phyloP scores from a whole-genome alignment of 2,888 invertebrate genomes.

The Asteroscopus sphinx region DNA sequence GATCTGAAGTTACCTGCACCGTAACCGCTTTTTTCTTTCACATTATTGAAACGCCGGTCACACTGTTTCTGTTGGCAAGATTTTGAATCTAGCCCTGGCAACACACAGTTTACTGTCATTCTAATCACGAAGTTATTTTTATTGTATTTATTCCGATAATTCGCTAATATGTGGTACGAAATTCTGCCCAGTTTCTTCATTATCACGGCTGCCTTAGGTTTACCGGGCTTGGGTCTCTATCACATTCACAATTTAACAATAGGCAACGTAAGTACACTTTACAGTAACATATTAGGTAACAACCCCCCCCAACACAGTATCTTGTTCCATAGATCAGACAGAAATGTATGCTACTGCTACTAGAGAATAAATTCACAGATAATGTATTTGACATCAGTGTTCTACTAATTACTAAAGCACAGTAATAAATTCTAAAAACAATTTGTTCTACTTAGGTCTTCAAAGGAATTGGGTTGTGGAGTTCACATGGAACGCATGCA shows the following conservation, averaged over 20 bases:
- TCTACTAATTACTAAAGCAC: no score
- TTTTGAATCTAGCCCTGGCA: slow-evolving; percentile 61
- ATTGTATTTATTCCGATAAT: slow-evolving; percentile 49
- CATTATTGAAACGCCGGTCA: slow-evolving; percentile 34
- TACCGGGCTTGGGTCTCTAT: slow-evolving; percentile 91
- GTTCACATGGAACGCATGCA: no score
- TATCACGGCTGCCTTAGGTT: slow-evolving; percentile 89
- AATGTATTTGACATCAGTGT: no score
- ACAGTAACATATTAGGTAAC: slow-evolving; percentile 78
- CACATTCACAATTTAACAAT: slow-evolving; percentile 90
- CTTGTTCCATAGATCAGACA: slow-evolving; percentile 36
- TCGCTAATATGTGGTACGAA: slow-evolving; percentile 92
- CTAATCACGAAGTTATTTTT: slow-evolving; percentile 53
- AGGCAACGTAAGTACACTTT: slow-evolving; percentile 91
- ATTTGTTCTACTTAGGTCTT: no score
- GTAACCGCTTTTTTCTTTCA: slow-evolving; percentile 13
- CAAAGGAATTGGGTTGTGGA: no score
- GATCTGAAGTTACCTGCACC: slow-evolving; percentile 4
- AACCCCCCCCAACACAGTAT: slow-evolving; percentile 35
- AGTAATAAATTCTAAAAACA: no score
- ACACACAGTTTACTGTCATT: slow-evolving; percentile 64
- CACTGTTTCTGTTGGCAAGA: slow-evolving; percentile 43
- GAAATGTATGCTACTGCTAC: no score
- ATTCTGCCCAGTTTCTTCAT: slow-evolving; percentile 91
- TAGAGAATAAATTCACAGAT: no score